phyloP scores from a whole-genome alignment of 2,888 invertebrate species.

The Tinea pellionella region DNA sequence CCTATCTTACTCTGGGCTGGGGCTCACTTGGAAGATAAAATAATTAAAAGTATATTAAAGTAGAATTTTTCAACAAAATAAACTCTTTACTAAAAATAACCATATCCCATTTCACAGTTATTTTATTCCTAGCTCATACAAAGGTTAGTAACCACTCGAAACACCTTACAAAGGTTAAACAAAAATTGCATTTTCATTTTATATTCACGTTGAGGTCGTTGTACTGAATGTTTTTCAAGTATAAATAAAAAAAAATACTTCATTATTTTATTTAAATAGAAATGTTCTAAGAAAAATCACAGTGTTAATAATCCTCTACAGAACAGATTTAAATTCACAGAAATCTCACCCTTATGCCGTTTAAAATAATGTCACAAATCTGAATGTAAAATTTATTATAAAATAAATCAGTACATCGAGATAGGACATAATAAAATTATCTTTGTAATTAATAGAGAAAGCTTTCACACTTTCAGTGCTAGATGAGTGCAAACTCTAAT shows the following conservation, averaged over 20 bases:
- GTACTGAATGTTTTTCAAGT: not conserved
- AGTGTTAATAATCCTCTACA: no score
- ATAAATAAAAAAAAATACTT: not conserved
- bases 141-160: conserved; percentile 13
- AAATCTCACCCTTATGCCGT: no score
- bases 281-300: not conserved
- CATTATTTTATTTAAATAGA: not conserved
- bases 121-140: conserved; percentile 10
- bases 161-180: conserved; percentile 13
- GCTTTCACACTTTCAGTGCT: conserved; percentile 31
- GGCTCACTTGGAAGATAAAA: no score
- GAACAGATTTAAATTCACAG: no score
- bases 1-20: no score
- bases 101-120: conserved; percentile 8
- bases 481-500: conserved; percentile 40
- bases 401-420: not conserved
- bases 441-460: conserved; percentile 22
- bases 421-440: conserved; percentile 1
- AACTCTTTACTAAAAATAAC: not conserved
- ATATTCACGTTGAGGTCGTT: conserved; percentile 8
- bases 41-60: no score
- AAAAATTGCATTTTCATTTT: conserved; percentile 11
- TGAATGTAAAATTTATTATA: not conserved
- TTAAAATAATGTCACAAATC: not conserved
- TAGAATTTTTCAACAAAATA: not conserved